phyloP scores from a whole-genome alignment of 2,113 vertebrate species.

The Hemicordylus capensis region DNA sequence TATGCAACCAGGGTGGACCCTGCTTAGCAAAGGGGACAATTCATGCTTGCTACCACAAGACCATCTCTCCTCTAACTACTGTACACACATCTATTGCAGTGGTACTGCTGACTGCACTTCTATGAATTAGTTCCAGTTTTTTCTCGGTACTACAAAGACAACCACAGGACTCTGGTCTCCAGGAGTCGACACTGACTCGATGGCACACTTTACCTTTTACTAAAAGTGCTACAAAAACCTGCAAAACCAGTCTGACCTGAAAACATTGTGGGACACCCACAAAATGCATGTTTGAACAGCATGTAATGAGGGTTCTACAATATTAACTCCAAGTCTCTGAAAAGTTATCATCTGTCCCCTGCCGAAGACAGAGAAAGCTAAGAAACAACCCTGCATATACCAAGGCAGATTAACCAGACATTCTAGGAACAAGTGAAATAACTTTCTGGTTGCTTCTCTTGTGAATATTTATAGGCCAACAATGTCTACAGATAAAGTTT shows the following conservation, averaged over 20 bases:
- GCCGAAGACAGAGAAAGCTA: not conserved
- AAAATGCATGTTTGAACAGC: not conserved
- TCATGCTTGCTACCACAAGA: too few species aligned
- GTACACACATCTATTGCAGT: not conserved
- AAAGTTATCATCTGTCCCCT: not conserved
- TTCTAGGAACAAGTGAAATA: not conserved
- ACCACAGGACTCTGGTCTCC: too few species aligned
- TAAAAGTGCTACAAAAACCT: not conserved
- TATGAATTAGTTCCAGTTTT: not conserved
- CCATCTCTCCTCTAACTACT: not conserved
- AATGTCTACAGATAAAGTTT: not conserved
- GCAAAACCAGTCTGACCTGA: slow-evolving; percentile 6
- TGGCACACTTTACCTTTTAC: too few species aligned
- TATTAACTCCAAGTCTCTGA: not conserved
- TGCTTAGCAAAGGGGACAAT: too few species aligned
- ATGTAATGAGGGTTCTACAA: not conserved
- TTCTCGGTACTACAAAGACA: not conserved
- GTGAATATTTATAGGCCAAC: fast-evolving
- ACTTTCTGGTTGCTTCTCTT: not conserved
- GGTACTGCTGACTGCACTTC: not conserved
- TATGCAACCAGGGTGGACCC: too few species aligned
- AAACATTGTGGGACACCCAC: not conserved
- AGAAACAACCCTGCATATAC: not conserved
- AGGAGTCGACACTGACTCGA: too few species aligned
- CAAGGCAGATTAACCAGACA: not conserved